These are phyloP conservation scores for Formica exsecta DNA, from an alignment of 1,140 invertebrate species.

Conservation along the genomic window DNA sequence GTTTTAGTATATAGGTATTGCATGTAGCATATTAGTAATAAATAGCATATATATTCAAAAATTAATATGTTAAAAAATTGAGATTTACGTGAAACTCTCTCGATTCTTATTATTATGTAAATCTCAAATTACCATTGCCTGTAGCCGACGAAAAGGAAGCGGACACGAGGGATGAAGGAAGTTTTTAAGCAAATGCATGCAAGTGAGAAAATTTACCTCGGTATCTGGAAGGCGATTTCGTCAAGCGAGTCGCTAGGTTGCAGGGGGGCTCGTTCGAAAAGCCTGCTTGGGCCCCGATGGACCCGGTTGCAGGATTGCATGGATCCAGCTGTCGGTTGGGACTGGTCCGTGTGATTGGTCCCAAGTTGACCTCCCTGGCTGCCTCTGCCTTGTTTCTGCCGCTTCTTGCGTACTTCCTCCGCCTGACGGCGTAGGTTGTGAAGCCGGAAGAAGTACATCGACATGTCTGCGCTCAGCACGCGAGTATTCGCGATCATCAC, in stretches of 20 bases:
- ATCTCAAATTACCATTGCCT: constrained; percentile 2
- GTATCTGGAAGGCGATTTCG: constrained; percentile 96
- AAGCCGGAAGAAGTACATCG: constrained; percentile 97
- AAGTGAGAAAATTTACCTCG: constrained; percentile 89
- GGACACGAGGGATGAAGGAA: background rate
- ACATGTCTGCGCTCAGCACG: constrained; percentile 89
- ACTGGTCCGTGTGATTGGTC: constrained; percentile 84
- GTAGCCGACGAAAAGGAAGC: background rate
- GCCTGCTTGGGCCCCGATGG: constrained; percentile 89
- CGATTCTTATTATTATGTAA: background rate
- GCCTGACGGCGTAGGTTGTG: constrained; percentile 95
- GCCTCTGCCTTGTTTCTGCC: constrained; percentile 86
- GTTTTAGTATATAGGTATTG: too few species aligned
- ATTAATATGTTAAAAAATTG: background rate
- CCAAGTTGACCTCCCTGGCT: constrained; percentile 81
- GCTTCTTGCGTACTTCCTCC: constrained; percentile 89
- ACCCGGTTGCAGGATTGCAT: constrained; percentile 83
- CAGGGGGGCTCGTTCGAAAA: constrained; percentile 93
- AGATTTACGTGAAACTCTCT: background rate
- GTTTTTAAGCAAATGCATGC: constrained; percentile 17
- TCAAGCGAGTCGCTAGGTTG: constrained; percentile 95
- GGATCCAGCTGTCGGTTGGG: constrained; percentile 85
- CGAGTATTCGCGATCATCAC: constrained; percentile 63
- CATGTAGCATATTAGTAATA: background rate
- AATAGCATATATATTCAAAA: background rate